These are phyloP conservation scores for Epizoanthus ramosus DNA, from an alignment of 92 coral and sea anemone species.

Conservation along the genomic window DNA sequence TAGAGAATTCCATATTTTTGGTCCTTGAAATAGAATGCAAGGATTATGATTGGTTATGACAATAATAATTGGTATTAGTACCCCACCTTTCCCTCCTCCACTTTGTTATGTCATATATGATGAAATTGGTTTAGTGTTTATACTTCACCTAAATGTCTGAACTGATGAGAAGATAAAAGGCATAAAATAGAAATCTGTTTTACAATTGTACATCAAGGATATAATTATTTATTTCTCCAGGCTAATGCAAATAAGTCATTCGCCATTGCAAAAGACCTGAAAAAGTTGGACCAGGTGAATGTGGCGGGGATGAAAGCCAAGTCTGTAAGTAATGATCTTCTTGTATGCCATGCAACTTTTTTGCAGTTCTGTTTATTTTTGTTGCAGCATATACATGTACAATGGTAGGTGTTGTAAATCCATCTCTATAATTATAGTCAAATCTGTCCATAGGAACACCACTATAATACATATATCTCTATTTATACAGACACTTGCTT, in stretches of 20 bases:
- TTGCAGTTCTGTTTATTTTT: background rate
- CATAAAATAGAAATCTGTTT: background rate
- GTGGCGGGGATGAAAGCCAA: slow-evolving; percentile 58
- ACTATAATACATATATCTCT: too few relatives aligned
- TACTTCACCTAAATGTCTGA: too few relatives aligned
- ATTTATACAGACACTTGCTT: too few relatives aligned
- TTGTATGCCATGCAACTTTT: background rate
- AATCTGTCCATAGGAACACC: too few relatives aligned
- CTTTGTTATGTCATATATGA: too few relatives aligned
- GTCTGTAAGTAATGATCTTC: slow-evolving; percentile 60
- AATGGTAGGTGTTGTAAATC: background rate
- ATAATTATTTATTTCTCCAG: slow-evolving; percentile 26
- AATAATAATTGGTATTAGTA: too few relatives aligned
- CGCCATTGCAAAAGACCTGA: slow-evolving; percentile 47
- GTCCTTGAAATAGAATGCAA: too few relatives aligned
- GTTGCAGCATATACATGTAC: background rate
- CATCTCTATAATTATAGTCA: too few relatives aligned
- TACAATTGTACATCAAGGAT: background rate
- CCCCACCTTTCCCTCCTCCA: too few relatives aligned
- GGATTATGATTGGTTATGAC: too few relatives aligned
- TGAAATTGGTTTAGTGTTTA: too few relatives aligned
- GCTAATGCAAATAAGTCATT: slow-evolving; percentile 36
- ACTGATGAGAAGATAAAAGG: background rate
- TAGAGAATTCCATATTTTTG: too few relatives aligned
- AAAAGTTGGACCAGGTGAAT: slow-evolving; percentile 25